A percentile compares a stretch with the other conserved stretches of the same genome.
Evolutionary conservation across 2,113 vertebrate species (phyloP).

Genomic region (Pandion haliaetus): DNA sequence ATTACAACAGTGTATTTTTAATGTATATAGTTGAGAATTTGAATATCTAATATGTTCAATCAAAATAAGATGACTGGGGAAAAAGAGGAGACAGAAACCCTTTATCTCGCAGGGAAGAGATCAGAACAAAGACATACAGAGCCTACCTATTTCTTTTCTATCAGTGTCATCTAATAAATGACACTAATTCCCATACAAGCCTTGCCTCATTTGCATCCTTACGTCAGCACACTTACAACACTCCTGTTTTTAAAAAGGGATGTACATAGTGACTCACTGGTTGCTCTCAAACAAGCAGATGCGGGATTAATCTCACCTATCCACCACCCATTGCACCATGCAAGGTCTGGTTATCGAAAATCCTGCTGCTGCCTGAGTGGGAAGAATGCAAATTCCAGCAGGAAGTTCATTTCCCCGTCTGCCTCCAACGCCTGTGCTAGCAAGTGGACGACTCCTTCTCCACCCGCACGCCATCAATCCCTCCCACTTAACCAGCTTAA

Average conservation of each 20-base stretch:
- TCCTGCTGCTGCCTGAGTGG: not conserved
- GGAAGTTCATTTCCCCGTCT: accelerated
- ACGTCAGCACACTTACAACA: not conserved
- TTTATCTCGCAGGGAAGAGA: not conserved
- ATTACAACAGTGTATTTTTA: not conserved
- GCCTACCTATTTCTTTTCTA: not conserved
- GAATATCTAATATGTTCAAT: not conserved
- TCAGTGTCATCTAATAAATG: not conserved
- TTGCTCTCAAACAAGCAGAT: not conserved
- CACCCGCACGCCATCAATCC: accelerated
- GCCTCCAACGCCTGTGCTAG: not conserved
- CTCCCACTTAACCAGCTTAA: not conserved
- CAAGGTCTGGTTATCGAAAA: not conserved
- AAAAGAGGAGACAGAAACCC: not conserved
- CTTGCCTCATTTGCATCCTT: not conserved
- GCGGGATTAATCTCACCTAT: not conserved
- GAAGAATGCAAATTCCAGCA: not conserved
- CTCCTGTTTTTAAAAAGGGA: not conserved
- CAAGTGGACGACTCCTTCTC: not conserved
- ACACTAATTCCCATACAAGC: not conserved
- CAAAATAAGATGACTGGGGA: not conserved
- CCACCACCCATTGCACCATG: accelerated
- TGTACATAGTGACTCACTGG: not conserved
- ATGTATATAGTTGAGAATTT: not conserved
- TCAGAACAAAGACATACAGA: not conserved